These are phyloP conservation scores for Coreius guichenoti DNA, from an alignment of 2,797 vertebrate species.

Conservation along the genomic window DNA sequence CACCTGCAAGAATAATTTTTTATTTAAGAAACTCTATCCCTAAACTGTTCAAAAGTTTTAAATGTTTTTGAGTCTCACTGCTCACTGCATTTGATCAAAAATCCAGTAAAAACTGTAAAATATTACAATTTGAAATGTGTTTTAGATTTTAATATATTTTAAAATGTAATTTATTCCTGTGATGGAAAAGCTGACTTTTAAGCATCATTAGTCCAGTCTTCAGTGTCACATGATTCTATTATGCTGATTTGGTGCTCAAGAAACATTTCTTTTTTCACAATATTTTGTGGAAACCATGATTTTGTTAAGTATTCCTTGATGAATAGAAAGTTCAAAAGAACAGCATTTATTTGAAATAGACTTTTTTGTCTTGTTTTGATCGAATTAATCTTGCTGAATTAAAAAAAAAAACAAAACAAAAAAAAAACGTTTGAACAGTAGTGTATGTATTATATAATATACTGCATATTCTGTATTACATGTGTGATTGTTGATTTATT, in stretches of 20 bases:
- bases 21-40: neutral
- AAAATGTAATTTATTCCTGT: too few species aligned
- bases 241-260: too few species aligned
- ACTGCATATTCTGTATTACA: neutral
- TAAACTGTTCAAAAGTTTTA: neutral
- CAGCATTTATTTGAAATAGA: neutral
- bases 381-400: neutral
- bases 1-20: neutral
- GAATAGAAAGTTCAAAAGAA: too few species aligned
- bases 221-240: too few species aligned
- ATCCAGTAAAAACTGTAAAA: neutral
- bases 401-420: too few species aligned
- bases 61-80: neutral
- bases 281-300: neutral
- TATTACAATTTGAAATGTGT: neutral
- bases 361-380: neutral
- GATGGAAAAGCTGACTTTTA: neutral
- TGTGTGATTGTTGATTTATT: neutral
- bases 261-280: slow-evolving; percentile 1
- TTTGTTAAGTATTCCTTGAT: neutral
- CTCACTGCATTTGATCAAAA: neutral
- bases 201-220: neutral
- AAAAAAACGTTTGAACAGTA: neutral
- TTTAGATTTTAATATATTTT: neutral
- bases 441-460: neutral